Base-by-base conservation (phyloP, 1,140 invertebrate genomes). In the Acarapis woodi region DNA sequence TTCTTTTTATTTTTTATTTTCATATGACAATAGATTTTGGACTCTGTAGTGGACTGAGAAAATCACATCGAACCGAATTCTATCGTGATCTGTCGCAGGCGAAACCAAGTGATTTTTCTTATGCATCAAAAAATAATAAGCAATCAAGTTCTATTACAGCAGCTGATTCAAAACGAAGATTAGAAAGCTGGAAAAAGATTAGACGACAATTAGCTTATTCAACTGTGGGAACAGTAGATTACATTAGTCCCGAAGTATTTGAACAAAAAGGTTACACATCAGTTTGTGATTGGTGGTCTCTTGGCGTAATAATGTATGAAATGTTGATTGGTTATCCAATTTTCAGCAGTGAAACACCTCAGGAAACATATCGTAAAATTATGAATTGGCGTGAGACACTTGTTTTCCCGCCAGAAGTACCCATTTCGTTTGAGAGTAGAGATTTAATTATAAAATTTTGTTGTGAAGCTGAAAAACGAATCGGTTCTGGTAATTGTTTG, bases 281-380 rank as follows among this genome's bases (percentile, higher is more conserved):
- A 14, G 29, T 80, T 35, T 96, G 88, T 51, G 93, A 99, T 61
- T 99, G 87, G 78, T 99, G 90, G 93, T 93, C 83, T 36, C 62
- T 99, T 31, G 93, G 93, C 31, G 90, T 99, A 32, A 97, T 97
- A 46, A 97, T 99, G 90, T 99, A 94, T 58, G 93, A 99, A 64
- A 99, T 99, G 93, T 63, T 99, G 38, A 97, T 99, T 60, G 88
- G 90, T 30, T 97, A 96, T 60, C 93, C 93, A 42, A 90, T 90
- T 26, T 99, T 99, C 58, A 97, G 90, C 56, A 93, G 85, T 24
- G 90, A 97, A 58, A 96, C 88, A 52, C 87, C 93, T 10, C 85
- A 96, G 58, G 93, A 99, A 60, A 99, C 90, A 14, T 97, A 99
- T 60, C 68, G 79, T 36, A 99, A 99, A 65, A 87, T 99, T 33